Evolutionary conservation across 1,140 invertebrate species (phyloP).

Genomic region (Bradysia coprophila): DNA sequence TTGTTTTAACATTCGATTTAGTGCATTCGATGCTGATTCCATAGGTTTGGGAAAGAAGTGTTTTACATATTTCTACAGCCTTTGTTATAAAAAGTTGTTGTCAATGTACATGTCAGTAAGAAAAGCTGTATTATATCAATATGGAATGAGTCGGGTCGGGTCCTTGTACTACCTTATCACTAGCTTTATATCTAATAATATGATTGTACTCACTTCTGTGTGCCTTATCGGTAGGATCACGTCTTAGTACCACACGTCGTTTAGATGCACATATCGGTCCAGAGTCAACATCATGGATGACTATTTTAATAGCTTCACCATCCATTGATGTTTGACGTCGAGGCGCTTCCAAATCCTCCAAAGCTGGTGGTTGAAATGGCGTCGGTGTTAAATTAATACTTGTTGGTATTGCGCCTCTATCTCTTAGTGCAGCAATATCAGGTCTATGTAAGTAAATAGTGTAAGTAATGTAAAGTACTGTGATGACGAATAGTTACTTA

Average conservation of each 20-base stretch:
- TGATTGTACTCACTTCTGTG: conserved; percentile 73
- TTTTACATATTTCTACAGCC: too few relatives aligned
- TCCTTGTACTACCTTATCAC: too few relatives aligned
- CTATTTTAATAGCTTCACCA: conserved; percentile 79
- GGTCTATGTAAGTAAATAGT: conserved; percentile 30
- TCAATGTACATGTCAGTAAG: too few relatives aligned
- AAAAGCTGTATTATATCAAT: too few relatives aligned
- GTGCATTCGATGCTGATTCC: too few relatives aligned
- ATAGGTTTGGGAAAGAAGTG: too few relatives aligned
- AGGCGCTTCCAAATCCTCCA: conserved; percentile 36
- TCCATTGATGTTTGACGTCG: conserved; percentile 66
- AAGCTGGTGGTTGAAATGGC: conserved; percentile 28
- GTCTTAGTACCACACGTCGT: conserved; percentile 48
- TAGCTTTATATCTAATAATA: too few relatives aligned
- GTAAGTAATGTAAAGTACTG: background rate
- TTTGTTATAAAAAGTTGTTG: too few relatives aligned
- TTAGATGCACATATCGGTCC: conserved; percentile 44
- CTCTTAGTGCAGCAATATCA: conserved; percentile 49
- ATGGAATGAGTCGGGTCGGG: too few relatives aligned
- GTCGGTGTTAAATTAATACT: conserved; percentile 30
- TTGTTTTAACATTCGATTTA: too few relatives aligned
- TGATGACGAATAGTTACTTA: conserved; percentile 28
- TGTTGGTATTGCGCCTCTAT: conserved; percentile 26
- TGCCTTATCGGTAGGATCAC: conserved; percentile 65
- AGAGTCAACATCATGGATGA: conserved; percentile 78